Percentiles rank a stretch among this genome's conserved stretches.
Conservation (phyloP, 2,113 vertebrate genomes). For the Sclerurus mexicanus region DNA sequence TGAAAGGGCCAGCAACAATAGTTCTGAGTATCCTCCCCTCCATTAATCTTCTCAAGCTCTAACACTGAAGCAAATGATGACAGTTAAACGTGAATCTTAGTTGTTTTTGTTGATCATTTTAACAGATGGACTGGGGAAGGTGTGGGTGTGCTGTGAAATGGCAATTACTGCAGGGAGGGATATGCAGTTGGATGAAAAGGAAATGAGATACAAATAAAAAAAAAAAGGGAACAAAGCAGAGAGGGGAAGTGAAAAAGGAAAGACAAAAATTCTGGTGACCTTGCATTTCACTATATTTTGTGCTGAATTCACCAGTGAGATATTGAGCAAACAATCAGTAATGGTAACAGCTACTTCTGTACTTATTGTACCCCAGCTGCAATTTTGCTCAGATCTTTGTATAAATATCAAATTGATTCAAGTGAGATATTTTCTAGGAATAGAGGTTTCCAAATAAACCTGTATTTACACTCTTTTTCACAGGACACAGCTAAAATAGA, state of each 20-base stretch:
- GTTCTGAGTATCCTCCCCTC: background rate
- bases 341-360: background rate
- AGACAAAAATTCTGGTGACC: background rate
- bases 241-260: background rate
- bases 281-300: background rate
- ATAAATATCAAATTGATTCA: background rate
- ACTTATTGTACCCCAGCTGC: background rate
- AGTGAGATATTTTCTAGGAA: slow-evolving; percentile 26
- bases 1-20: slow-evolving; percentile 12
- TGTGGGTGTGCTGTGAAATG: slow-evolving; percentile 59
- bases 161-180: slow-evolving; percentile 43
- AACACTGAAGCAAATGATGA: background rate
- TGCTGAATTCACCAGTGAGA: slow-evolving; percentile 10
- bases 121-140: slow-evolving; percentile 59
- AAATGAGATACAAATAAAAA: background rate
- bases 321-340: slow-evolving; percentile 1
- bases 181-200: slow-evolving; percentile 9
- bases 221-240: background rate
- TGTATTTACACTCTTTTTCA: background rate
- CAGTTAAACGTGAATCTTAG: background rate
- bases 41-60: background rate
- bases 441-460: background rate
- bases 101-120: slow-evolving; percentile 42
- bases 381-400: background rate
- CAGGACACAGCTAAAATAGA: slow-evolving; percentile 6